These are phyloP conservation scores for Calidris pygmaea DNA, from an alignment of 2,113 vertebrate genomes.

Conservation along the genomic window DNA sequence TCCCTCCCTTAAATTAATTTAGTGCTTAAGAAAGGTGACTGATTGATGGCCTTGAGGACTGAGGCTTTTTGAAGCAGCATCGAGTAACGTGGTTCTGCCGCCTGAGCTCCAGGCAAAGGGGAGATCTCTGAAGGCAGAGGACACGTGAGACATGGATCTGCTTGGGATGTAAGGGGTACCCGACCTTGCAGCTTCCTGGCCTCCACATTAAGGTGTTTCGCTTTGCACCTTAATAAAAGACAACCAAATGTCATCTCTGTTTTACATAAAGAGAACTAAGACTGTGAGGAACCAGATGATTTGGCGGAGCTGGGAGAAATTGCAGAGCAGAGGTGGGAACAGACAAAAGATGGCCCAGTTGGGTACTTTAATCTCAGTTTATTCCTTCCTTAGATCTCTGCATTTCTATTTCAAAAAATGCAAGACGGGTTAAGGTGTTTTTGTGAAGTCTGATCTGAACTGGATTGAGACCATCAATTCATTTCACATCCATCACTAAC, in stretches of 20 bases:
- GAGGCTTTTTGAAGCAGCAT: not conserved
- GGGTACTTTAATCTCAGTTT: not conserved
- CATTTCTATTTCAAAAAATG: not conserved
- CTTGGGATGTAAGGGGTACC: not conserved
- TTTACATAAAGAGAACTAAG: not conserved
- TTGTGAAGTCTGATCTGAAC: not conserved
- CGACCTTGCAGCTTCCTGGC: not conserved
- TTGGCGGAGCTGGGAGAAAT: not conserved
- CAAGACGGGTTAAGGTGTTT: not conserved
- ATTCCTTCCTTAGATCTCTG: not conserved
- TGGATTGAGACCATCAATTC: conserved; percentile 22
- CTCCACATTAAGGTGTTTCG: not conserved
- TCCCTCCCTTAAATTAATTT: conserved; percentile 23
- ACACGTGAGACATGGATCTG: accelerated
- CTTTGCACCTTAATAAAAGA: not conserved
- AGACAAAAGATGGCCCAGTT: not conserved
- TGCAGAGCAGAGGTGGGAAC: not conserved
- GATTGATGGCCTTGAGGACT: conserved; percentile 13
- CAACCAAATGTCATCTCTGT: not conserved
- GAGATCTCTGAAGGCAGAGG: not conserved
- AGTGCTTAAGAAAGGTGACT: conserved; percentile 7
- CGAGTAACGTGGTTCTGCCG: not conserved
- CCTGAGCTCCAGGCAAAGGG: not conserved
- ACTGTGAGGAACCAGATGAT: not conserved
- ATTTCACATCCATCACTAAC: conserved; percentile 39